Conservation (phyloP, 2,113 vertebrate species). For the Neomonachus schauinslandi region DNA sequence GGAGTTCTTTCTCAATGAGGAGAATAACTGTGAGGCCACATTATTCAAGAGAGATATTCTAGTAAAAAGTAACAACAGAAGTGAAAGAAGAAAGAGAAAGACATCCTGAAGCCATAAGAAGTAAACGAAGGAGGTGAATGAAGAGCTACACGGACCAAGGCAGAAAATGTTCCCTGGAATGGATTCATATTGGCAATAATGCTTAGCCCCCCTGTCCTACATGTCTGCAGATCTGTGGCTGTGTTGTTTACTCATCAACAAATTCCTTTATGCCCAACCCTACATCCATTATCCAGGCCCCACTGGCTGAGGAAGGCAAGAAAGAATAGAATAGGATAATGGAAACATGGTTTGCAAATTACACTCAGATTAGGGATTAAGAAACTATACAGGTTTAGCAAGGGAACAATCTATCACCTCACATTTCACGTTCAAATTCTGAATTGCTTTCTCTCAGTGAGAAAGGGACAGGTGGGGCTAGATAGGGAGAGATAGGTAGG, state of each 20-base stretch:
- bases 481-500: too few relatives aligned
- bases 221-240: neutral
- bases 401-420: neutral
- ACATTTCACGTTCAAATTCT: neutral
- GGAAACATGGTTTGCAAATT: neutral
- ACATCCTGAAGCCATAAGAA: neutral
- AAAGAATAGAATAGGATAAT: neutral
- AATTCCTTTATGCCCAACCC: neutral
- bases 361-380: neutral
- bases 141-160: too few relatives aligned
- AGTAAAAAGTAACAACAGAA: neutral
- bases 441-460: neutral
- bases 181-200: too few relatives aligned
- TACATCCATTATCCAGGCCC: neutral
- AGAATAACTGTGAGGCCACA: neutral
- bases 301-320: rapidly evolving
- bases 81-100: neutral
- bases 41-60: neutral
- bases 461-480: too few relatives aligned
- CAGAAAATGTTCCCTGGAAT: neutral
- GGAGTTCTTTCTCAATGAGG: neutral
- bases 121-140: neutral
- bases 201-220: rapidly evolving
- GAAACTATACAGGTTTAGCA: neutral
- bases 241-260: neutral